Evolutionary conservation across 2,113 vertebrate species (phyloP), one percentile per base, ranked within the genome.

Genomic region (Glareola pratincola): DNA sequence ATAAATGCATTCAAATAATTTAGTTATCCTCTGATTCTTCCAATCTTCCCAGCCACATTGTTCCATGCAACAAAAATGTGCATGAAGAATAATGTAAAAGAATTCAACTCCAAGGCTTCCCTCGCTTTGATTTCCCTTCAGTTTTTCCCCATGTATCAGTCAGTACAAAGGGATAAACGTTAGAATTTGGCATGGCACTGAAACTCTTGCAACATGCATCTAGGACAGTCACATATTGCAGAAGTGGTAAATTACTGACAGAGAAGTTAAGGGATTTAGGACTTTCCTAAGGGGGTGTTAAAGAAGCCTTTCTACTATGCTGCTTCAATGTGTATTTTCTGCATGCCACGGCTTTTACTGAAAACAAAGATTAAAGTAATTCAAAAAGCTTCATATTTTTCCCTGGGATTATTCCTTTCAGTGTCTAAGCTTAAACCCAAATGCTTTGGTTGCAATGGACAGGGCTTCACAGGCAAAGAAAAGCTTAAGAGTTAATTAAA

Each of bases 21-120:
- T 92, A 90, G 67, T 89, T 92, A 87, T 94, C 47, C 29, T 95
- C 88, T 60, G 67, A 95, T 69, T 88, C 56, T 95, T 95, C 76
- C n/a, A 76, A 14, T 91, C 53, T 47, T 96, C 39, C 84, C 81
- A 93, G 92, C 78, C 95, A 96, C 51, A 63, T 73, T 95, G n/a
- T 66, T 96, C 91, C 59, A 92, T 10, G 10, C 64, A 78, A 73
- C 82, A 93, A 93, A 97, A 94, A 85, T 71, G 67, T 88, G 76
- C 47, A 80, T 1, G 3, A 95, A 75, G 30, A 77, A 78, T 34
- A 64, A 8, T 16, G 37, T 81, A 89, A 91, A 94, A 72, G 2
- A 94, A 95, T 36, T 85, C 37, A 77, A 76, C 27, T 41, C 53
- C 54, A 64, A 66, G 48, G 16, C 8, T 88, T 73, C 60, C 24